These are phyloP conservation scores for Riparia riparia DNA, from an alignment of 2,113 vertebrate species.

Conservation along the genomic window DNA sequence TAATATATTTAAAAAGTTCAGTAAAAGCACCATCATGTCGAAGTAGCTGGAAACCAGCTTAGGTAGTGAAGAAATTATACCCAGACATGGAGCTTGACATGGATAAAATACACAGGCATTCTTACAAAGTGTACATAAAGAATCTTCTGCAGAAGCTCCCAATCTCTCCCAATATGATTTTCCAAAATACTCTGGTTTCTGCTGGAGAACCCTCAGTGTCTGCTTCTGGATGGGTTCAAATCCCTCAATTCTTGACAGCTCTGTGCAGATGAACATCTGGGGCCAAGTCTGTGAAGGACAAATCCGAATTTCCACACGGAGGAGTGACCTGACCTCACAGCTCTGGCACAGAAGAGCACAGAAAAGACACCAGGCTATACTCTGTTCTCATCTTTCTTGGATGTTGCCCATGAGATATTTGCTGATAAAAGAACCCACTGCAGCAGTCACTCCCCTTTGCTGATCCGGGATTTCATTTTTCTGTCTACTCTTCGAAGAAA, in stretches of 20 bases:
- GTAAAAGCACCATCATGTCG: not conserved
- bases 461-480: not conserved
- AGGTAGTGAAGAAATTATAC: not conserved
- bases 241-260: not conserved
- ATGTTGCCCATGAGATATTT: not conserved
- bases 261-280: not conserved
- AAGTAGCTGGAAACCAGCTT: not conserved
- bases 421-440: not conserved
- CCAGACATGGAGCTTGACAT: not conserved
- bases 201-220: not conserved
- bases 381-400: not conserved
- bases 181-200: not conserved
- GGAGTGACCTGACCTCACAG: not conserved
- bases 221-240: not conserved
- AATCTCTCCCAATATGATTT: fast-evolving
- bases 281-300: not conserved
- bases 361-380: fast-evolving
- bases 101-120: not conserved
- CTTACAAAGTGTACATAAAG: not conserved
- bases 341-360: not conserved
- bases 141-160: not conserved
- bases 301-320: not conserved
- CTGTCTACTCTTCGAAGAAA: not conserved
- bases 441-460: not conserved
- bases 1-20: not conserved